Base-by-base conservation (phyloP, 64 coral and sea anemone species). In the Platygyra sinensis region DNA sequence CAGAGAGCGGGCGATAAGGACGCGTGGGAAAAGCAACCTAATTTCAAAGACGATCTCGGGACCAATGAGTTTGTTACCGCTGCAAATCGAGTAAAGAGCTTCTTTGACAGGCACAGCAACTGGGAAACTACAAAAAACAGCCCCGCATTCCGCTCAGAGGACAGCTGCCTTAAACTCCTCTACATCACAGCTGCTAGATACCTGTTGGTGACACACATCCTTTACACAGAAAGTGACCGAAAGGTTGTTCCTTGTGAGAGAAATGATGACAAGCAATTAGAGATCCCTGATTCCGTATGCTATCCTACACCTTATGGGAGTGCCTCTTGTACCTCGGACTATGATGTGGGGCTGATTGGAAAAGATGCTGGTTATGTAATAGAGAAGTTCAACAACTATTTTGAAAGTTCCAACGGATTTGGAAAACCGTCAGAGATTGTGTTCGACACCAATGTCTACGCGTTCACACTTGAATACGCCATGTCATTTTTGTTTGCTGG, bases 371-470 rank as follows among this genome's bases (percentile, higher is more conserved):
- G 90, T 8, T 19, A 18, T 77, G 10, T 91, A 15, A 71, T 72
- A 2, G 72, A 83, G 71, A 63, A 62, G 14, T 91, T 91, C 42
- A 91, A 91, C 80, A 11, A 9, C 52, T 86, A 86, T 86, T 91
- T 91, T 78, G 71, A 91, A 91, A 18, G 61, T 69, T 0, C 4
- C 31, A 29, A 24, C 1, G 87, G 75, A 78, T 89, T 89, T 46
- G 75, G 75, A 61, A 91, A 86, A 86, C 90, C 90, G 10, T 91
- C 90, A 14, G 90, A 91, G 72, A 29, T 85, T 76, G 90, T 86
- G 10, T 91, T 91, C 65, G 80, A 91, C 71, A 91, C 90, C 72
- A 91, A 91, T 86, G 73, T 86, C 51, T 91, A 91, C 80, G 90
- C 90, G 25, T 91, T 85, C 72, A 91, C 87, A 61, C 55, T 89